Base-by-base conservation (phyloP, 2,113 vertebrate species). In the Colaptes auratus region DNA sequence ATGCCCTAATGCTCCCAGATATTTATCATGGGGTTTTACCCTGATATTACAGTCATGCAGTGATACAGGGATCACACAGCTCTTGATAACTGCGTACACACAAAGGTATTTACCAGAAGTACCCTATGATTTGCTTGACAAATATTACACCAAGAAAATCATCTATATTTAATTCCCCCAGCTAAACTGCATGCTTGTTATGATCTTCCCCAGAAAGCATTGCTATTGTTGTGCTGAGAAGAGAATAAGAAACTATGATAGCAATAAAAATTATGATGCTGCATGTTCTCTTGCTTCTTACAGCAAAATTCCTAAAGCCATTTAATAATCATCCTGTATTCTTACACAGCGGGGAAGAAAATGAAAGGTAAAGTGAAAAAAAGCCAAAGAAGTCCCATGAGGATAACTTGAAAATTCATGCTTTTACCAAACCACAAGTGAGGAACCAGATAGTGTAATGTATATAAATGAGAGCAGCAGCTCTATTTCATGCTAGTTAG, bases 401-500 rank as follows among this genome's bases (percentile, higher is more conserved):
- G 92, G 14, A 56, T 92, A 90, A 84, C 91, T 75, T 82, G 92
- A 90, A 95, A 96, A 96, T 93, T 95, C 88, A 90, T 87, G 74
- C 70, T 92, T 95, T 96, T 94, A 76, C 94, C 83, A 92, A 93
- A 85, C 50, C 89, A 79, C 90, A 89, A 96, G 77, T 87, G 70
- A 95, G 91, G 92, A 96, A 95, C 71, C 86, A 92, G 91, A 89
- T 61, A 95, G 86, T 0, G 3, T 92, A 96, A 95, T 76, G 84
- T 93, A 94, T 85, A 95, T 90, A 95, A 95, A 94, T 82, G 92
- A 95, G 87, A 90, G 83, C 74, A 93, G 92, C 94, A 93, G 95
- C 74, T 95, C 90, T 96, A 95, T 96, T 96, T 96, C 95, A 95
- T 96, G 95, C 92, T 96, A 94, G 81, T 96, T 95, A 96, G 89